phyloP scores from a whole-genome alignment of 2,113 vertebrate genomes.

The Phylloscopus trochilus region DNA sequence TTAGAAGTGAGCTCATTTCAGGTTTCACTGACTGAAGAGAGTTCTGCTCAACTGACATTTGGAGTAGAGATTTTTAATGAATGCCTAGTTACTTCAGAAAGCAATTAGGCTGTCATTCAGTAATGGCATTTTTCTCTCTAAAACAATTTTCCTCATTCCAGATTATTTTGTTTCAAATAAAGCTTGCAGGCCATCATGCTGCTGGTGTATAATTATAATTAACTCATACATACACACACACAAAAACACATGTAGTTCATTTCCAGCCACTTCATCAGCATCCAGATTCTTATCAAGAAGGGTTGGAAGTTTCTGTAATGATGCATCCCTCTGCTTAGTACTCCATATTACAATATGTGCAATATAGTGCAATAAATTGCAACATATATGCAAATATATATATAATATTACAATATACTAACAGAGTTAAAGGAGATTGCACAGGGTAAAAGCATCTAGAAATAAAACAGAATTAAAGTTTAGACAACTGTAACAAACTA shows the following conservation, averaged over 20 bases:
- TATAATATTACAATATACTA: neutral
- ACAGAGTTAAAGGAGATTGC: neutral
- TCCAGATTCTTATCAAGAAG: neutral
- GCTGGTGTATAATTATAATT: neutral
- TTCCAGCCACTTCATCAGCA: neutral
- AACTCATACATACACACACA: neutral
- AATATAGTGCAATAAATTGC: neutral
- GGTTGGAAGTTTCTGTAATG: neutral
- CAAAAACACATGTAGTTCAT: neutral
- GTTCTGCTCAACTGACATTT: slow-evolving; percentile 1
- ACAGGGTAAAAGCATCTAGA: neutral
- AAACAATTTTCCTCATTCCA: neutral
- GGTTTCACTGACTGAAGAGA: neutral
- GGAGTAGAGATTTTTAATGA: neutral
- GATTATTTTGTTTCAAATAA: neutral
- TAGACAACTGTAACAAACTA: neutral
- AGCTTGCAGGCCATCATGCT: neutral
- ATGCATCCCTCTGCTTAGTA: neutral
- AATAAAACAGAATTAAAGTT: neutral
- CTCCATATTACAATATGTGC: neutral
- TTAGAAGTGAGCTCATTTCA: slow-evolving; percentile 19
- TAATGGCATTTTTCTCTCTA: neutral
- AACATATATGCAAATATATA: too few species aligned
- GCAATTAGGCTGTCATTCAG: neutral
- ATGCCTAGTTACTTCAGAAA: neutral